Conservation (phyloP, 2,888 invertebrate species). For the Amiota minor region DNA sequence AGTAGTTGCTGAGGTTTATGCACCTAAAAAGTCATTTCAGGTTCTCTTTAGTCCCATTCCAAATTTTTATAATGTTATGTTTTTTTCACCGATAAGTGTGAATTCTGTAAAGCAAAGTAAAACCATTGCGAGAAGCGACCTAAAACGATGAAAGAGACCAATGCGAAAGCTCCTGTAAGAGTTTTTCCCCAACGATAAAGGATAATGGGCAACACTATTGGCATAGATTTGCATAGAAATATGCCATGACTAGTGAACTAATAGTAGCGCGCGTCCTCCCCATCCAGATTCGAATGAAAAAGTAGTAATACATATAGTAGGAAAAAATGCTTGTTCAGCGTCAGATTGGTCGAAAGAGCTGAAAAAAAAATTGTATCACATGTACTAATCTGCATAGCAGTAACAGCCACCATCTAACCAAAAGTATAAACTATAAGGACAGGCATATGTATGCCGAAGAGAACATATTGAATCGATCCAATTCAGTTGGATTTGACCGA, state of each 20-base stretch:
- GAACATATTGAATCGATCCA: background rate
- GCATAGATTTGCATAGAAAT: slow-evolving; percentile 65
- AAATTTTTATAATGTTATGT: background rate
- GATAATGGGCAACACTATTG: slow-evolving; percentile 53
- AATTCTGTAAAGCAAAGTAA: background rate
- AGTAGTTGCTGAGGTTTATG: slow-evolving; percentile 8
- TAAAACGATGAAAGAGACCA: background rate
- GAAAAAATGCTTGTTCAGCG: slow-evolving; percentile 46
- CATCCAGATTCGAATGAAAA: background rate
- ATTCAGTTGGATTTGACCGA: background rate
- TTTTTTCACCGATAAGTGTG: background rate
- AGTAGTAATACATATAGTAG: slow-evolving; percentile 38
- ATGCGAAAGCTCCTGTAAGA: background rate
- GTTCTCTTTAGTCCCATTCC: background rate
- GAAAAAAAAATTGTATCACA: slow-evolving; percentile 12
- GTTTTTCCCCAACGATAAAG: slow-evolving; percentile 10
- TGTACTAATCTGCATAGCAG: slow-evolving; percentile 26
- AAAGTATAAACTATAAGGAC: background rate
- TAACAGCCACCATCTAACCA: background rate
- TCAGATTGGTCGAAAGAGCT: slow-evolving; percentile 53
- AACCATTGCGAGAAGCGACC: background rate
- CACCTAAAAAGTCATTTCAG: background rate
- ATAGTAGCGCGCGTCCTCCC: background rate
- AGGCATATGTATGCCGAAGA: background rate
- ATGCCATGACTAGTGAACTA: slow-evolving; percentile 3